Evolutionary conservation across 1,140 invertebrate species (phyloP), one percentile per base, ranked within the genome.

Genomic region (Rhagoletis zephyria): DNA sequence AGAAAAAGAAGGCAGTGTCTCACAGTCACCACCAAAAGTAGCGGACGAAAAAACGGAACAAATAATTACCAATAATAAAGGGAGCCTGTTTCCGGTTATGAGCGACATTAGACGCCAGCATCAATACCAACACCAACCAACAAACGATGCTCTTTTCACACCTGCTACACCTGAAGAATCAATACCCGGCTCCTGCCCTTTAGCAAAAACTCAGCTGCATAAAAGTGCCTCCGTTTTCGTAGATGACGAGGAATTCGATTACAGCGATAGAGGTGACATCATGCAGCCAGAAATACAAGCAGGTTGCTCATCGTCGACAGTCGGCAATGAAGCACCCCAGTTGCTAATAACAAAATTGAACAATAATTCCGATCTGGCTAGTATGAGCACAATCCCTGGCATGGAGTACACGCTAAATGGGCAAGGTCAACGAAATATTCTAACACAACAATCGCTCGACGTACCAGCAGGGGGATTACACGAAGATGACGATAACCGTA

Each of bases 401-500:
- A 63, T 45, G 63, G 63, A 64, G 3, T 40, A 60, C 16, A 42
- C 16, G 5, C n/a, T 30, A 14, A 86, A 65, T 86, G 61, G 61
- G 3, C 85, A 19, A 30, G 60, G 5, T 40, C 60, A 63, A 14
- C 64, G 51, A 4, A 40, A 6, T 5, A 2, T 85, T 40, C 2
- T 16, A 77, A 40, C 87, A 19, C 96, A 97, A 89, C 95, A 96
- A 90, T 97, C 96, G 65, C 94, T 97, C 59, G 96, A 97, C 93
- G 96, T 97, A 88, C 97, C 97, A 6, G 94, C 94, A 86, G 81
- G 86, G 7, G 89, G 85, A 51, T 87, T 88, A 16, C 94, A 95
- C 67, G 95, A 96, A 88, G 97, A 97, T 88, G 97, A 98, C 87
- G 97, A 97, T 90, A 97, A 96, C 89, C 94, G 95, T 87, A 97